A percentile compares a stretch with the other conserved stretches of the same genome.
These are phyloP conservation scores for Psix sp. DNA, from an alignment of 1,140 invertebrate species.

Conservation along the genomic window DNA sequence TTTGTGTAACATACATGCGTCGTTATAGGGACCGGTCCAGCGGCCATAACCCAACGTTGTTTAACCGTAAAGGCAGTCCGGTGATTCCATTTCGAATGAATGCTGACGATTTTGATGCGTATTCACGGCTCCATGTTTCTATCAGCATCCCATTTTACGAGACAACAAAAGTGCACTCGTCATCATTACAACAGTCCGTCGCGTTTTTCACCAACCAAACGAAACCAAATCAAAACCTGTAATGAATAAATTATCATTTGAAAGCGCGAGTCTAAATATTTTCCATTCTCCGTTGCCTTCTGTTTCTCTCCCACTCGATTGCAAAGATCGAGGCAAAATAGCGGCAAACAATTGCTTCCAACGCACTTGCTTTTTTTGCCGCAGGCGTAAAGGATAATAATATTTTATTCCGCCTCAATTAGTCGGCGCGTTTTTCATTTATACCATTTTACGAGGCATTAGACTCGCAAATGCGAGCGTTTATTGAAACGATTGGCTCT, in stretches of 20 bases:
- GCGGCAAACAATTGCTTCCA: constrained; percentile 22
- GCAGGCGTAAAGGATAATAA: constrained; percentile 15
- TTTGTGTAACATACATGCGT: constrained; percentile 3
- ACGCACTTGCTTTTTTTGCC: constrained; percentile 13
- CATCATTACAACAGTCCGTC: constrained; percentile 13
- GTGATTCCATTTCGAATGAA: constrained; percentile 21
- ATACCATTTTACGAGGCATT: constrained; percentile 27
- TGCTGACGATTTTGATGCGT: constrained; percentile 13
- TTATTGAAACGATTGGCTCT: constrained; percentile 32
- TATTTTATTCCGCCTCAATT: constrained; percentile 37
- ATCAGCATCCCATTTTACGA: constrained; percentile 27
- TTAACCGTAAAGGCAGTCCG: constrained; percentile 18
- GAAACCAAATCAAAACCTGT: neutral
- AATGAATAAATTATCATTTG: no score
- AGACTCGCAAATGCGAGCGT: constrained; percentile 25
- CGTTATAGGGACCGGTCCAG: constrained; percentile 27
- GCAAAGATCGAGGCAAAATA: constrained; percentile 8
- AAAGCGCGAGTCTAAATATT: no score
- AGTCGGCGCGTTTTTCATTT: constrained; percentile 30
- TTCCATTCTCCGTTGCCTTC: neutral
- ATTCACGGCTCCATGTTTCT: constrained; percentile 19
- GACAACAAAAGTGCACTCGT: constrained; percentile 15
- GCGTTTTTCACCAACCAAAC: no score
- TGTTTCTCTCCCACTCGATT: neutral
- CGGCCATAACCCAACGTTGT: constrained; percentile 21